Evolutionary conservation across 2,888 invertebrate genomes (phyloP).

Genomic region (Dynastes grantii): DNA sequence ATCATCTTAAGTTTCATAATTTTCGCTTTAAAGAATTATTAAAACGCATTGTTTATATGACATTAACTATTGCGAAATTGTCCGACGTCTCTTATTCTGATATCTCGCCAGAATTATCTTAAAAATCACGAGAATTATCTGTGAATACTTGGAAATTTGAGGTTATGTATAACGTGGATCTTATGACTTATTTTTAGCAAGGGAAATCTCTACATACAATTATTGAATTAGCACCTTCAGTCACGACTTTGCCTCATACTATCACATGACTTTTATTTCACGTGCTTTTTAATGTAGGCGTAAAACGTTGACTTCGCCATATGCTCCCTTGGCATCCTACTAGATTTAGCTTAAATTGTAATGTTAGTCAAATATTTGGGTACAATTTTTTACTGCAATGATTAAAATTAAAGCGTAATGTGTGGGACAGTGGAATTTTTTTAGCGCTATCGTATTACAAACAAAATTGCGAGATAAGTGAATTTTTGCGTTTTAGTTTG

Average conservation of each 20-base stretch:
- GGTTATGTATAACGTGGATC: conserved; percentile 23
- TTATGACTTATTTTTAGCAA: conserved; percentile 2
- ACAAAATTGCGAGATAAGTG: no score
- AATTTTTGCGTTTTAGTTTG: no score
- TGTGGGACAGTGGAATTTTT: no score
- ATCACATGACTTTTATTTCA: conserved; percentile 27
- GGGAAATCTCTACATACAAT: conserved; percentile 24
- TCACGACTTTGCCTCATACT: conserved; percentile 16
- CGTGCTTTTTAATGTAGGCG: conserved; percentile 19
- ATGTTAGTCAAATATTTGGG: not conserved
- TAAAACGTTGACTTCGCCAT: conserved; percentile 18
- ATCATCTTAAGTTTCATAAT: no score
- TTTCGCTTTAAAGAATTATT: not conserved
- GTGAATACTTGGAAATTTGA: conserved; percentile 11
- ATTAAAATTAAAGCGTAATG: not conserved
- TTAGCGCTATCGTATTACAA: no score
- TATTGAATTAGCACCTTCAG: conserved; percentile 14
- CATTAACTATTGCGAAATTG: conserved; percentile 31
- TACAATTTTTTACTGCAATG: not conserved
- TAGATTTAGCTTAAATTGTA: not conserved
- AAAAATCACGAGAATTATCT: conserved; percentile 8
- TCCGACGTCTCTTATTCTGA: not conserved
- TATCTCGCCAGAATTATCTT: not conserved
- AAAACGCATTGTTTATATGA: conserved; percentile 16
- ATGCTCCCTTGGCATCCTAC: conserved; percentile 12